Percentiles rank a stretch among this genome's conserved stretches.
phyloP scores from a whole-genome alignment of 2,888 invertebrate species.

The Minunthozetes semirufus region DNA sequence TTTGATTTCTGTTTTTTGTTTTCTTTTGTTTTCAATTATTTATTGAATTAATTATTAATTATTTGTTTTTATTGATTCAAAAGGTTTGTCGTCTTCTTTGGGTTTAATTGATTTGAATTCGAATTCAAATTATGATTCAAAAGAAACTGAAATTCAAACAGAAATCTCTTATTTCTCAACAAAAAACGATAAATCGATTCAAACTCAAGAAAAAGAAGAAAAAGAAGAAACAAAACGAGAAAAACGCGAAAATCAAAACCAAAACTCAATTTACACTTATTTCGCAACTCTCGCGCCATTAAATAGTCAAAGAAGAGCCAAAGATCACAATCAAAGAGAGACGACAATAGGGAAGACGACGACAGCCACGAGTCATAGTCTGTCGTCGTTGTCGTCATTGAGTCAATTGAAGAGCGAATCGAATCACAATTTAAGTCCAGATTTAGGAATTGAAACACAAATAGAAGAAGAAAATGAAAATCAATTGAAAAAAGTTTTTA shows the following conservation, averaged over 20 bases:
- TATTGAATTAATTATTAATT: no score
- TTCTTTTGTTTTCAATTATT: neutral
- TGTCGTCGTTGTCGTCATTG: neutral
- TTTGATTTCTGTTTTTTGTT: neutral
- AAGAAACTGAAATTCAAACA: neutral
- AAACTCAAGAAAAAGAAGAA: neutral
- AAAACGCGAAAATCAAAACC: no score
- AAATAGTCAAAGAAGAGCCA: no score
- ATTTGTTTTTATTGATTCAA: neutral
- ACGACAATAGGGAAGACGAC: neutral
- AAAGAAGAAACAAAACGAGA: no score
- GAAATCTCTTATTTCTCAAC: neutral
- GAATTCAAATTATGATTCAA: no score
- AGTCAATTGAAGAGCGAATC: neutral
- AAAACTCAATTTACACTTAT: no score
- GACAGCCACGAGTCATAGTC: neutral
- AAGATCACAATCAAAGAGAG: neutral
- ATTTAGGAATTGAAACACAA: constrained; percentile 23
- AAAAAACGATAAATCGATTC: neutral
- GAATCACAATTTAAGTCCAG: neutral
- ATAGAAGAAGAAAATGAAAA: neutral
- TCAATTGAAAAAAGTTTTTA: neutral
- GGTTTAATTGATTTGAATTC: neutral
- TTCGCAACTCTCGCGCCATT: no score
- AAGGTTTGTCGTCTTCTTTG: neutral